Evolutionary conservation across 2,113 vertebrate genomes (phyloP).

Genomic region (Indicator indicator): DNA sequence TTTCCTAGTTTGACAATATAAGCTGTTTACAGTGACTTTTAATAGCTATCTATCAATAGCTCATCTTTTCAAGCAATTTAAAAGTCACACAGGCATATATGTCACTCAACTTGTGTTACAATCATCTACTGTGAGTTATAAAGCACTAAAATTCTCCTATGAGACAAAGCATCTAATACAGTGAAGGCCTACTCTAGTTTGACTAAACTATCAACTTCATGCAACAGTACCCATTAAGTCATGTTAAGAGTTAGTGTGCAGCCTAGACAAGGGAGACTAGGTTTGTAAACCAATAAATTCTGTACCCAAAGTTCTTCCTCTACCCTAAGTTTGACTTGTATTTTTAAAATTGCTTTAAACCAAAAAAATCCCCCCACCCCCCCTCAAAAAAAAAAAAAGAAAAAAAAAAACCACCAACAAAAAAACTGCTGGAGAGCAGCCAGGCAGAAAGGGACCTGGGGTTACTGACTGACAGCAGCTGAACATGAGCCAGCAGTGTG

Average conservation of each 20-base stretch:
- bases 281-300: not conserved
- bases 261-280: not conserved
- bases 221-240: constrained; percentile 15
- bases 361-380: no score
- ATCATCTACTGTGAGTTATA: constrained; percentile 60
- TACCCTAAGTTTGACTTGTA: not conserved
- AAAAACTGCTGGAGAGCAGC: no score
- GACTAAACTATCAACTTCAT: constrained; percentile 71
- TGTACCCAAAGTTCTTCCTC: not conserved
- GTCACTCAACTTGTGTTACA: constrained; percentile 66
- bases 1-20: constrained; percentile 28
- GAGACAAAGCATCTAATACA: constrained; percentile 66
- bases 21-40: constrained; percentile 45
- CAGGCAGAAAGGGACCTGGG: no score
- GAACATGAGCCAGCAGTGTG: no score
- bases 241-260: not conserved
- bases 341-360: not conserved
- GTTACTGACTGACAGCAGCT: no score
- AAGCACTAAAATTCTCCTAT: constrained; percentile 67
- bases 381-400: not conserved
- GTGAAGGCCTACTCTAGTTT: constrained; percentile 68
- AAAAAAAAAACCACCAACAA: not conserved
- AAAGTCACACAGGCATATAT: constrained; percentile 68
- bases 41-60: constrained; percentile 43
- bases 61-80: constrained; percentile 47